phyloP scores from a whole-genome alignment of 1,140 invertebrate species.

The Aradophagus sp. region DNA sequence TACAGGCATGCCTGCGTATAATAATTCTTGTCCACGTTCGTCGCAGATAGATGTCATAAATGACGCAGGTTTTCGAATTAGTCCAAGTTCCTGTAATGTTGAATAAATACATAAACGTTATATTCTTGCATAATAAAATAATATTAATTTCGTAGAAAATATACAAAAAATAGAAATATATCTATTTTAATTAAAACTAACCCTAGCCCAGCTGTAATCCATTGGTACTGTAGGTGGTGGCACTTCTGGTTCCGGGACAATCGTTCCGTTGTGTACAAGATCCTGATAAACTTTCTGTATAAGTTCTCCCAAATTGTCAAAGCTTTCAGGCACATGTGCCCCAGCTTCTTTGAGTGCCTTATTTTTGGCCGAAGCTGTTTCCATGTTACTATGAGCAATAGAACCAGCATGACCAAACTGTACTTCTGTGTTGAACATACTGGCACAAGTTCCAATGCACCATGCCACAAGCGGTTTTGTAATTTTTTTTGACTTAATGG shows the following conservation, averaged over 20 bases:
- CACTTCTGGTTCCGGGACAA: slow-evolving; percentile 91
- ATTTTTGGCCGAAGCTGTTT: slow-evolving; percentile 97
- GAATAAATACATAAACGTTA: too few relatives aligned
- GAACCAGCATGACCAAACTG: slow-evolving; percentile 99
- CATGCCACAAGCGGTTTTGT: slow-evolving; percentile 98
- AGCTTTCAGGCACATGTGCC: slow-evolving; percentile 92
- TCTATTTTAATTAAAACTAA: too few relatives aligned
- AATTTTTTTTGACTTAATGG: slow-evolving; percentile 86
- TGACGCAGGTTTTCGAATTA: slow-evolving; percentile 98
- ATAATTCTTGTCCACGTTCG: slow-evolving; percentile 97
- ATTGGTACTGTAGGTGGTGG: slow-evolving; percentile 99
- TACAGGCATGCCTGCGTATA: slow-evolving; percentile 99
- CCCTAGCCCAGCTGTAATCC: slow-evolving; percentile 99
- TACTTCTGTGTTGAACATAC: slow-evolving; percentile 98
- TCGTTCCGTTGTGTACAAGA: slow-evolving; percentile 87
- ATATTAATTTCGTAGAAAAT: too few relatives aligned
- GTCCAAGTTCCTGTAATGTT: slow-evolving; percentile 87
- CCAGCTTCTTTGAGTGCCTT: slow-evolving; percentile 87
- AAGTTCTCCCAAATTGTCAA: slow-evolving; percentile 90
- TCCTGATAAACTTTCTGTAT: slow-evolving; percentile 86
- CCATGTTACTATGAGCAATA: slow-evolving; percentile 95
- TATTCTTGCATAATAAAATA: too few relatives aligned
- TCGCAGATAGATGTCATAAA: slow-evolving; percentile 99
- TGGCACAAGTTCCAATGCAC: slow-evolving; percentile 96
- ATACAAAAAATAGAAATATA: too few relatives aligned